phyloP scores from a whole-genome alignment of 2,797 vertebrate genomes.

The Darevskia nairensis region DNA sequence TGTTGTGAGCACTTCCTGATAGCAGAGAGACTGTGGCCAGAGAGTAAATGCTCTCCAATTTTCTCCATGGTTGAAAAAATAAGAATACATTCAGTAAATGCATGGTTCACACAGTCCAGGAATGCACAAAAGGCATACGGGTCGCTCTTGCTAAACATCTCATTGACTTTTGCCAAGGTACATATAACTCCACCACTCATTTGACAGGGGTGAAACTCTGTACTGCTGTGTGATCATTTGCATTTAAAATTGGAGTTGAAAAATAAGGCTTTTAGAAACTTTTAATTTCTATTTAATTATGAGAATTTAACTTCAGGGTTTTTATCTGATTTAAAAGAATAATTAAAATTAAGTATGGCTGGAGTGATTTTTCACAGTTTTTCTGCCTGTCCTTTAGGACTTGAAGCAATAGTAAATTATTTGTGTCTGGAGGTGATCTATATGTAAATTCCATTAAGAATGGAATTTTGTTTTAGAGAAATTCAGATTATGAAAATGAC shows the following conservation, averaged over 20 bases:
- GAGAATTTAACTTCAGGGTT: conserved; percentile 87
- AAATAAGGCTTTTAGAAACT: conserved; percentile 86
- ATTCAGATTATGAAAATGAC: conserved; percentile 88
- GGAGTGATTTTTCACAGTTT: conserved; percentile 85
- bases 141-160: neutral
- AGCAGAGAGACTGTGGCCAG: neutral
- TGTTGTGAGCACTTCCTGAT: neutral
- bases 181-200: conserved; percentile 14
- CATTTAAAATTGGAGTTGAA: conserved; percentile 81
- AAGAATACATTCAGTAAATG: neutral
- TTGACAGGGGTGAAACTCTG: conserved; percentile 46
- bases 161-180: neutral
- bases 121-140: neutral
- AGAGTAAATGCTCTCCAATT: neutral
- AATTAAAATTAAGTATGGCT: conserved; percentile 96
- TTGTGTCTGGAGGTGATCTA: conserved; percentile 85
- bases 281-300: conserved; percentile 89
- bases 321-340: conserved; percentile 92
- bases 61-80: neutral
- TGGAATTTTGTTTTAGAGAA: conserved; percentile 85
- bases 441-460: conserved; percentile 92
- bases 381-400: conserved; percentile 86
- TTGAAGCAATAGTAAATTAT: conserved; percentile 90
- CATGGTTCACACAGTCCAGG: neutral
- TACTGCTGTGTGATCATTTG: conserved; percentile 74